Conservation (phyloP, 2,797 vertebrate species). For the Ispidina picta region DNA sequence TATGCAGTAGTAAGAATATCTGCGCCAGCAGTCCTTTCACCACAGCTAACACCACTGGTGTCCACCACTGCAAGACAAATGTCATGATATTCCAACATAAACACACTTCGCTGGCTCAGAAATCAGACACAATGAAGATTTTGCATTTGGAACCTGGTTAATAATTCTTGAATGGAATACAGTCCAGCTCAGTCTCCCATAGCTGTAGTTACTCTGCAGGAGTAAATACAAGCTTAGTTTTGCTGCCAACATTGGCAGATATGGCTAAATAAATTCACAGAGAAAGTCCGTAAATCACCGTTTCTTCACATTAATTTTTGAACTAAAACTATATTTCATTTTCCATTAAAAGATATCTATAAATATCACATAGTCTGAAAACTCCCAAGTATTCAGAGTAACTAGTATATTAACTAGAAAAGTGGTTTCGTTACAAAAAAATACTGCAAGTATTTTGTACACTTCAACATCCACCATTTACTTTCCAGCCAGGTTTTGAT, state of each 20-base stretch:
- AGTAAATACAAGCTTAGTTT: conserved; percentile 51
- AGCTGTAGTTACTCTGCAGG: conserved; percentile 38
- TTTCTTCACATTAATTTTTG: conserved; percentile 10
- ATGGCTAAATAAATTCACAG: conserved; percentile 30
- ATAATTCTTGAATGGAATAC: conserved; percentile 43
- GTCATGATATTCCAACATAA: conserved; percentile 42
- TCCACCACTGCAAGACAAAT: conserved; percentile 30
- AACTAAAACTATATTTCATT: conserved; percentile 16
- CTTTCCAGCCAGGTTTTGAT: conserved; percentile 31
- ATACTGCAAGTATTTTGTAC: not conserved
- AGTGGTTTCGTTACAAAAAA: not conserved
- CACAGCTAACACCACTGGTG: not conserved
- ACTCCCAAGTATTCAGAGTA: not conserved
- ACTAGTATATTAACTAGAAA: not conserved
- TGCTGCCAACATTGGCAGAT: conserved; percentile 38
- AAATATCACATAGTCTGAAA: conserved; percentile 13
- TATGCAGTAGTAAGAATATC: not conserved
- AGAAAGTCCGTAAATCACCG: conserved; percentile 9
- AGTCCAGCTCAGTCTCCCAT: conserved; percentile 41
- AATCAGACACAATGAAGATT: conserved; percentile 65
- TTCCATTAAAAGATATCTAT: conserved; percentile 8
- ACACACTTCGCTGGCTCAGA: conserved; percentile 30
- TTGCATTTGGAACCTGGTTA: conserved; percentile 49
- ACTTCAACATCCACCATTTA: not conserved
- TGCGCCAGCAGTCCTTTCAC: not conserved